These are phyloP conservation scores for Bombus terrestris DNA, from an alignment of 1,140 invertebrate genomes.

Conservation along the genomic window DNA sequence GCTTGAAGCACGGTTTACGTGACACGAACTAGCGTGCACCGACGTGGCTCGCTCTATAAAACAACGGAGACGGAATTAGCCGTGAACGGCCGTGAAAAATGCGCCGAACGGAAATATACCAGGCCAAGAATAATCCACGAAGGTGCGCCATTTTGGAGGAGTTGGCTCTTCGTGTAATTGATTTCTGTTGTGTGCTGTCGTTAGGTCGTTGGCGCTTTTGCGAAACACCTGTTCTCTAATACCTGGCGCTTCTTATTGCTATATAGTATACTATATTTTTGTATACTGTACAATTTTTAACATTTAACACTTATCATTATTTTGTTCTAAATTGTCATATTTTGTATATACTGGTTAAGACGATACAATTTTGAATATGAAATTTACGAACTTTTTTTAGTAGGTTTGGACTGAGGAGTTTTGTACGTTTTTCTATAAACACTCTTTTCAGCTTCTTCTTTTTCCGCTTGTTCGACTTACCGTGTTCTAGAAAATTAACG, in stretches of 20 bases:
- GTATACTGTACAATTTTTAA: not conserved
- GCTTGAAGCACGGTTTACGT: not conserved
- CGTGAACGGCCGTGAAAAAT: constrained; percentile 35
- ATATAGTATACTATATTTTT: not conserved
- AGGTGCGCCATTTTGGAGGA: constrained; percentile 17
- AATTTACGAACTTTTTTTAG: not conserved
- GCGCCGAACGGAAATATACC: constrained; percentile 25
- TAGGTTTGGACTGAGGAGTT: not conserved
- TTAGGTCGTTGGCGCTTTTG: constrained; percentile 13
- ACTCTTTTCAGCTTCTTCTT: not conserved
- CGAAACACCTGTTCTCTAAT: not conserved
- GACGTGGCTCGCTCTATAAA: not conserved
- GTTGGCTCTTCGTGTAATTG: not conserved
- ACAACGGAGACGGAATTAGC: constrained; percentile 22
- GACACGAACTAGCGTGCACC: constrained; percentile 10
- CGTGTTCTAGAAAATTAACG: not conserved
- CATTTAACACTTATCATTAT: not conserved
- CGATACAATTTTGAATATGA: too few species aligned
- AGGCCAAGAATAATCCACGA: constrained; percentile 6
- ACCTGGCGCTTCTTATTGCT: not conserved
- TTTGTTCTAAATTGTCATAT: not conserved
- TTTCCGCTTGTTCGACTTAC: not conserved
- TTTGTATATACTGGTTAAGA: too few species aligned
- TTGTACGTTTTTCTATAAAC: too few species aligned
- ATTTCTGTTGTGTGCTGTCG: constrained; percentile 1